phyloP scores from a whole-genome alignment of 1,140 invertebrate genomes.

The Hermetia illucens region DNA sequence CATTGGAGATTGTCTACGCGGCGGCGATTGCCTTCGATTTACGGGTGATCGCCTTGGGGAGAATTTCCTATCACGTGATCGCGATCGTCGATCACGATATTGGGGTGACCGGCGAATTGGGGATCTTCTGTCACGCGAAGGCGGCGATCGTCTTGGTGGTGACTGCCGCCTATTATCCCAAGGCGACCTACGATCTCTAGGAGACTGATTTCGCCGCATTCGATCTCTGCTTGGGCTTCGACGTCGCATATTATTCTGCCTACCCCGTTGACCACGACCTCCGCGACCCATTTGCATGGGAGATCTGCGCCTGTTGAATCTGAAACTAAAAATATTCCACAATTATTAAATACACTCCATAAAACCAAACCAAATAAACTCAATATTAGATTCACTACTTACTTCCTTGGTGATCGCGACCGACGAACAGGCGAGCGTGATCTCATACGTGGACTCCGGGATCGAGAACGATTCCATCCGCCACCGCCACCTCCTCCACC shows the following conservation, averaged over 20 bases:
- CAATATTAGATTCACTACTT: too few species aligned
- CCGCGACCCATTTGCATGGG: constrained; percentile 16
- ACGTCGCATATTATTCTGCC: constrained; percentile 16
- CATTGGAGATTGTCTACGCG: too few species aligned
- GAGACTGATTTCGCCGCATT: background rate
- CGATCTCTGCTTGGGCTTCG: background rate
- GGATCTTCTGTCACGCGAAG: constrained; percentile 3
- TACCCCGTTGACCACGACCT: constrained; percentile 18
- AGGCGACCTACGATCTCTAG: constrained; percentile 8
- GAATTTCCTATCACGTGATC: too few species aligned
- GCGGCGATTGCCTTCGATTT: constrained; percentile 20
- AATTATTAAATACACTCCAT: too few species aligned
- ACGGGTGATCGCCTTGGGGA: constrained; percentile 18
- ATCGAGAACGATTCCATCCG: constrained; percentile 23
- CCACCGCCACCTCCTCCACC: constrained; percentile 11
- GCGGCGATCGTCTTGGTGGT: background rate
- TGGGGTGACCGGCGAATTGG: too few species aligned
- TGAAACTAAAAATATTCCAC: constrained; percentile 7
- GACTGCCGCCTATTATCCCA: background rate
- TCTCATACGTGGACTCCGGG: constrained; percentile 10
- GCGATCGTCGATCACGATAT: too few species aligned
- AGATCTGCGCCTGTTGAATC: constrained; percentile 24
- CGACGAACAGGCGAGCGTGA: constrained; percentile 21
- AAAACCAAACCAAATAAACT: too few species aligned
- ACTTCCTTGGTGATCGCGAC: constrained; percentile 25